Evolutionary conservation across 1,140 invertebrate species (phyloP).

Genomic region (Thereuonema tuberculata): DNA sequence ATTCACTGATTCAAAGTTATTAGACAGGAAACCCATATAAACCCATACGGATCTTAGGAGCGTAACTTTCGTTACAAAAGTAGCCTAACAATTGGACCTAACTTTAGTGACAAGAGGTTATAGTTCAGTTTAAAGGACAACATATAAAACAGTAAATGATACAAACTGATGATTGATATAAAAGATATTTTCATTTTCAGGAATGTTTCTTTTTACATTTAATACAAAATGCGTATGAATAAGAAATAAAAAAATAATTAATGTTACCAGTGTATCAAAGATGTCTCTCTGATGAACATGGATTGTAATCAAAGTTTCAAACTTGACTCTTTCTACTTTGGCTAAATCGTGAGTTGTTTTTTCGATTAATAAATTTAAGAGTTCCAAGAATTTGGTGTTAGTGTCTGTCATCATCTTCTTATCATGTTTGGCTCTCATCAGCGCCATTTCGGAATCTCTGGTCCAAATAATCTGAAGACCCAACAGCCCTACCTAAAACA

Average conservation of each 20-base stretch:
- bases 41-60: too few relatives aligned
- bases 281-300: constrained; percentile 95
- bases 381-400: constrained; percentile 83
- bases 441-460: constrained; percentile 71
- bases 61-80: too few relatives aligned
- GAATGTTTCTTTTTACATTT: too few relatives aligned
- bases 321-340: constrained; percentile 85
- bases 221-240: too few relatives aligned
- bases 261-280: constrained; percentile 73
- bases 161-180: too few relatives aligned
- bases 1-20: too few relatives aligned
- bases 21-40: too few relatives aligned
- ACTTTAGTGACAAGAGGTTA: too few relatives aligned
- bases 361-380: constrained; percentile 85
- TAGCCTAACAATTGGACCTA: too few relatives aligned
- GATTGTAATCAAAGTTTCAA: constrained; percentile 92
- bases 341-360: constrained; percentile 85
- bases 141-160: too few relatives aligned
- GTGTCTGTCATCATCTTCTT: constrained; percentile 92
- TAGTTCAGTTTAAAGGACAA: too few relatives aligned
- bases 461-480: constrained; percentile 97
- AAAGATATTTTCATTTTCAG: too few relatives aligned
- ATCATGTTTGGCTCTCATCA: constrained; percentile 76
- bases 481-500: constrained; percentile 62
- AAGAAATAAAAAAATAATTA: not conserved